Conservation (phyloP, 2,113 vertebrate species). For the Platysteira castanea region DNA sequence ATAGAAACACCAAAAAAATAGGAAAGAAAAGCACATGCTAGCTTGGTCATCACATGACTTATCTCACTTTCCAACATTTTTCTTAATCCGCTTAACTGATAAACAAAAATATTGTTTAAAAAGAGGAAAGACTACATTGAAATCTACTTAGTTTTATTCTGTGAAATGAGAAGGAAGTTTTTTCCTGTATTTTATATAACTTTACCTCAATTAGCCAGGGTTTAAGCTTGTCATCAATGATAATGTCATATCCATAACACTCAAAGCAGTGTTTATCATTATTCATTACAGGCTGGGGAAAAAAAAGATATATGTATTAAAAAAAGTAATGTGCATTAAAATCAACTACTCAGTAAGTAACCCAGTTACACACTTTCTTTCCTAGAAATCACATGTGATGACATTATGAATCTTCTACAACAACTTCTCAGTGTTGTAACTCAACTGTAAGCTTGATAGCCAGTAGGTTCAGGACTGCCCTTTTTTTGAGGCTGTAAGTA, state of each 20-base stretch:
- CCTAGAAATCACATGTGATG: background rate
- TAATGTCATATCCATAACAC: constrained; percentile 98
- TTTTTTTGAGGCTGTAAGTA: background rate
- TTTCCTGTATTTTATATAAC: background rate
- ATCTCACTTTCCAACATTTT: background rate
- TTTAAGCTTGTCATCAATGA: constrained; percentile 95
- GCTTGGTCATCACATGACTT: background rate
- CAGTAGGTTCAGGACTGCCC: background rate
- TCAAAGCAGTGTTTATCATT: constrained; percentile 99
- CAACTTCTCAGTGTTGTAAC: background rate
- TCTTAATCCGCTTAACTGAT: background rate
- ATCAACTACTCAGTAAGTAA: background rate
- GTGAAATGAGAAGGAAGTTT: background rate
- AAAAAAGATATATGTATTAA: background rate
- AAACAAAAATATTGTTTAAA: background rate
- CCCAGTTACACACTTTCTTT: background rate
- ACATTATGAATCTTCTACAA: background rate
- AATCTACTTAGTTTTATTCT: background rate
- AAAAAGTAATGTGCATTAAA: background rate
- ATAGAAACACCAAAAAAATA: background rate
- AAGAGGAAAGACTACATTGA: background rate
- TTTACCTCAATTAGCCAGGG: constrained; percentile 98
- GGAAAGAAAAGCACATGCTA: background rate
- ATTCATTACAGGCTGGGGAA: constrained; percentile 90
- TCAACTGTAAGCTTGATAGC: background rate